These are phyloP conservation scores for Ephestia elutella DNA, from an alignment of 1,140 invertebrate species.

Conservation along the genomic window DNA sequence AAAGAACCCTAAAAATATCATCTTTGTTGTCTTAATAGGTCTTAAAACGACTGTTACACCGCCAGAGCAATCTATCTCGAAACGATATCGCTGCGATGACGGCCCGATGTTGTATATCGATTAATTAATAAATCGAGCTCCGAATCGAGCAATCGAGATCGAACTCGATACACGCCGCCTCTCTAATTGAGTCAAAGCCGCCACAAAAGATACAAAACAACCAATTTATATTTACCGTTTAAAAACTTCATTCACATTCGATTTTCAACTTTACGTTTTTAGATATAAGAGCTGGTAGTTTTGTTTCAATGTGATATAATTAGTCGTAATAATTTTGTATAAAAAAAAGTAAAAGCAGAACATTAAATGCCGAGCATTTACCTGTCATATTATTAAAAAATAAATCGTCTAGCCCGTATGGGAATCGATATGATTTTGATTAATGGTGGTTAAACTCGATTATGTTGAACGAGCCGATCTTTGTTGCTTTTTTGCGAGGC, in stretches of 20 bases:
- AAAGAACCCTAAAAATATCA: constrained; percentile 9
- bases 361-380: constrained; percentile 70
- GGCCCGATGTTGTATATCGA: constrained; percentile 69
- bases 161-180: constrained; percentile 57
- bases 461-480: constrained; percentile 53
- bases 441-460: constrained; percentile 61
- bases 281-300: constrained; percentile 12
- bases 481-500: constrained; percentile 35
- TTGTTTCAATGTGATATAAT: constrained; percentile 5
- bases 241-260: not conserved
- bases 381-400: constrained; percentile 73
- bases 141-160: constrained; percentile 61
- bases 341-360: constrained; percentile 47
- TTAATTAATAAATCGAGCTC: constrained; percentile 71
- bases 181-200: constrained; percentile 69
- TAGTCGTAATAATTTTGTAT: constrained; percentile 17
- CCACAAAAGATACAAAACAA: constrained; percentile 58
- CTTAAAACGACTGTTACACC: constrained; percentile 18
- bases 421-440: constrained; percentile 67
- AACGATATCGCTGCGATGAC: constrained; percentile 58
- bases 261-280: constrained; percentile 24
- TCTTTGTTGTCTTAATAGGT: constrained; percentile 21
- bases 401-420: constrained; percentile 59
- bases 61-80: constrained; percentile 44
- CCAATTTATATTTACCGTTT: constrained; percentile 13